A percentile compares a stretch with the other conserved stretches of the same genome.
These are phyloP conservation scores for Tenthredo scrophulariae DNA, from an alignment of 2,888 invertebrate genomes.

Conservation along the genomic window DNA sequence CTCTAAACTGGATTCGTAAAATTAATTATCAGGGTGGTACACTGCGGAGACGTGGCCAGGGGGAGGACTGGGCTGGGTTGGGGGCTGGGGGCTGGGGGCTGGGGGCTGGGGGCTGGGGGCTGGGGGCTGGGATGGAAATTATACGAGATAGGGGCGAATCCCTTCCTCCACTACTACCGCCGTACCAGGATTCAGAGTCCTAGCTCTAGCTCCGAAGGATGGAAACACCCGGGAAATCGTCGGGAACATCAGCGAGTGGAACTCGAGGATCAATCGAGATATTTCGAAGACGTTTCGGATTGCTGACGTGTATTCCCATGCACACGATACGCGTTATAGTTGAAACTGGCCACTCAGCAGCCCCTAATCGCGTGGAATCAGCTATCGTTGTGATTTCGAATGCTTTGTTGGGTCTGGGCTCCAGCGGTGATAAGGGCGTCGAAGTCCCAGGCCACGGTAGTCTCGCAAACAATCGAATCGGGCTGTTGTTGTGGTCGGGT, in stretches of 20 bases:
- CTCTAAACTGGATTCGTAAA: slow-evolving; percentile 75
- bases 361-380: not conserved
- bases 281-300: not conserved
- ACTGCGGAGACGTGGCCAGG: slow-evolving; percentile 60
- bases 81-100: slow-evolving; percentile 54
- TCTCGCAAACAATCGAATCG: slow-evolving; percentile 56
- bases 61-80: slow-evolving; percentile 21
- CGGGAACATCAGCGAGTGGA: not conserved
- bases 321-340: not conserved
- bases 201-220: not conserved
- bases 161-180: not conserved
- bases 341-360: not conserved
- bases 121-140: slow-evolving; percentile 67
- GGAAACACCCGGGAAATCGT: not conserved
- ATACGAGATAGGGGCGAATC: slow-evolving; percentile 66
- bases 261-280: not conserved
- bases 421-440: not conserved
- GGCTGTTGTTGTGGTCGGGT: slow-evolving; percentile 64
- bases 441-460: slow-evolving; percentile 31
- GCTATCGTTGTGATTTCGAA: not conserved
- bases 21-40: slow-evolving; percentile 71
- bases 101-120: slow-evolving; percentile 48
- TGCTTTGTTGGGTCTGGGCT: not conserved
- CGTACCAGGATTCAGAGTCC: not conserved
- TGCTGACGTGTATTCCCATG: too few species aligned